These are phyloP conservation scores for Timema cristinae DNA, from an alignment of 2,888 invertebrate species.

Conservation along the genomic window DNA sequence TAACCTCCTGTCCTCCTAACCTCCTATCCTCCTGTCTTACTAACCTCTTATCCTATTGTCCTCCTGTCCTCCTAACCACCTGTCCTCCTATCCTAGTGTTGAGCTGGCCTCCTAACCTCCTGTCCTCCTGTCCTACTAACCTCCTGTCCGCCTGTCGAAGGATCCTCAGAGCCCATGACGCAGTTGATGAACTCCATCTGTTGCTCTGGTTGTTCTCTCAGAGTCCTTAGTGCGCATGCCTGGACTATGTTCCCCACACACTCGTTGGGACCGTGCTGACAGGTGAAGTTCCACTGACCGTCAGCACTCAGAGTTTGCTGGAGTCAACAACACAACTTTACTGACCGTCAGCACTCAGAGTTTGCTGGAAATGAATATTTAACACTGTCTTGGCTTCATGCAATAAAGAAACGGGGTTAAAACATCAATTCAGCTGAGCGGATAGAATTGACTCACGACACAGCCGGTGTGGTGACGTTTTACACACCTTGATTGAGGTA, in stretches of 20 bases:
- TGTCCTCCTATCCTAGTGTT: not conserved
- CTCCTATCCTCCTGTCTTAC: no score
- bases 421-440: no score
- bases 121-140: constrained; percentile 32
- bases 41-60: no score
- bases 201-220: constrained; percentile 34
- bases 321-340: not conserved
- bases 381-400: no score
- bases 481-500: not conserved
- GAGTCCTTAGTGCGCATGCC: constrained; percentile 47
- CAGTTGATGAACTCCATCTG: constrained; percentile 44
- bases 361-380: no score
- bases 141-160: constrained; percentile 36
- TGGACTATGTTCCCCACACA: constrained; percentile 52
- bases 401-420: no score
- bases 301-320: constrained; percentile 27
- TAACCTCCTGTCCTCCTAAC: no score
- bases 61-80: no score
- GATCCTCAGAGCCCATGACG: constrained; percentile 41
- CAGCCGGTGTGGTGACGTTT: no score
- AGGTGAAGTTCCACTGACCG: constrained; percentile 36
- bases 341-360: no score
- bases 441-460: no score
- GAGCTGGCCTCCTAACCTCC: not conserved
- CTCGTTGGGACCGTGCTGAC: constrained; percentile 52